phyloP scores from a whole-genome alignment of 2,113 vertebrate species.

The Phycodurus eques region DNA sequence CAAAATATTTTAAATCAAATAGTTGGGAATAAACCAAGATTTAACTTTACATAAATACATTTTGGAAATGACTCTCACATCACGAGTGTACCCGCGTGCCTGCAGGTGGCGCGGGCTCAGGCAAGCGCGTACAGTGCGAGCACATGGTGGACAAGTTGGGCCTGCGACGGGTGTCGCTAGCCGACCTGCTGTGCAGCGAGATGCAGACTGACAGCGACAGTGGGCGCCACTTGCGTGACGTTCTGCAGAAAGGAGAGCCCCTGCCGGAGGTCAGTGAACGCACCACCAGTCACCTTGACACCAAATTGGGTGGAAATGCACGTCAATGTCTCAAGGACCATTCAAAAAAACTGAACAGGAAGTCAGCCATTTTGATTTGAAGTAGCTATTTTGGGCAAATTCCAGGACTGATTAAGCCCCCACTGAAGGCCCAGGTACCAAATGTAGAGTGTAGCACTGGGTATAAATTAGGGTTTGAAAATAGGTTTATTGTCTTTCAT shows the following conservation, averaged over 20 bases:
- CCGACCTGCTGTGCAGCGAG: constrained; percentile 79
- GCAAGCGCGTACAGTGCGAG: constrained; percentile 85
- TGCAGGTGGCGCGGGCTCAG: constrained; percentile 88
- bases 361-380: not conserved
- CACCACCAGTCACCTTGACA: no score
- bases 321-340: not conserved
- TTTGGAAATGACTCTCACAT: no score
- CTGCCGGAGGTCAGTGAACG: constrained; percentile 78
- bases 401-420: not conserved
- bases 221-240: constrained; percentile 80
- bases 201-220: constrained; percentile 77
- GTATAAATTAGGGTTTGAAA: no score
- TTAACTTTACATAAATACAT: no score
- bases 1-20: no score
- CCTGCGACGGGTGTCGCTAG: constrained; percentile 74
- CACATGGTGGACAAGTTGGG: constrained; percentile 82
- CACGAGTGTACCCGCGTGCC: constrained; percentile 7
- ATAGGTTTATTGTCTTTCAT: no score
- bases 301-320: not conserved
- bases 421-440: not conserved
- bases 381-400: not conserved
- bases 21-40: no score
- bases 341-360: not conserved
- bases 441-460: not conserved
- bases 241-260: constrained; percentile 78